Evolutionary conservation across 2,888 invertebrate species (phyloP), one percentile per base, ranked within the genome.

Genomic region (Gonocerus acuteangulatus): DNA sequence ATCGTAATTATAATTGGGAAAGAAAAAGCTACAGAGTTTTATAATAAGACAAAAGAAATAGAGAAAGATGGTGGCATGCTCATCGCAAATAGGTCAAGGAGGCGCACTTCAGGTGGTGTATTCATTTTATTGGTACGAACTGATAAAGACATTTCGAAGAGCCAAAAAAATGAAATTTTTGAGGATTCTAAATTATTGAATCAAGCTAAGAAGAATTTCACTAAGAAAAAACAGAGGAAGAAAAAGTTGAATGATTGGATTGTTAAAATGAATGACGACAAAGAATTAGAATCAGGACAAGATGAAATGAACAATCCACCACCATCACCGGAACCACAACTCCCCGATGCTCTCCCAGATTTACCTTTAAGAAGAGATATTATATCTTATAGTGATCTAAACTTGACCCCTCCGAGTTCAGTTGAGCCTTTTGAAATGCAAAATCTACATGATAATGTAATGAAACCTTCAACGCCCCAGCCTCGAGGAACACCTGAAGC

Each of bases 1-100:
- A 65, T 65, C 22, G 64, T 65, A 16, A 54, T 62, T 15, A 65
- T 62, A 11, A 22, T 62, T 23, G 64, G 64, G 18, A 65, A 65
- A 36, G 36, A 34, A 7, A 48, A 59, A 52, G 60, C 64, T 0
- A 65, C 62, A 18, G 64, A 65, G 19, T 57, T 54, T 45, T 65
- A 54, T 34, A 44, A 57, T 1, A 60, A 60, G 47, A 62, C 64
- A 15, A 34, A 57, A n/a, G 62, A 62, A 47, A 65, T 65, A 15
- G 64, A 65, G 47, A 48, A 44, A 13, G 56, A 65, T 44, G 64
- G 64, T 19, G 64, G 64, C 6, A 60, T 65, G 47, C 51, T 65
- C 13, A 60, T 65, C n/a, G 16, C 62, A n/a, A 65, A 57, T 47
- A 60, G 59, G 34, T 60, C 62, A 2, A 54, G 64, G 1, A n/a